phyloP scores from a whole-genome alignment of 1,140 invertebrate genomes.

The Calliphora vicina region DNA sequence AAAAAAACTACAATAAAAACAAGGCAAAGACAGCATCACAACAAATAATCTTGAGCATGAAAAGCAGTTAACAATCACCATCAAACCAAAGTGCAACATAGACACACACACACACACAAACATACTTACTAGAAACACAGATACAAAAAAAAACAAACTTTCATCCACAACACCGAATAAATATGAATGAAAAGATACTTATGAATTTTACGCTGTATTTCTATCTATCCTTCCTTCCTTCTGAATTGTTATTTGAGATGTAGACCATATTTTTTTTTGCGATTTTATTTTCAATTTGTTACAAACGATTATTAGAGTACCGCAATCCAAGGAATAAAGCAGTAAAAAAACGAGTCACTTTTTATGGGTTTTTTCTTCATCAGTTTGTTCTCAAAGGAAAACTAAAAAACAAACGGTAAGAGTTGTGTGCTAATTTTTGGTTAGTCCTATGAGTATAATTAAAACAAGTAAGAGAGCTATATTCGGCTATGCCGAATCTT shows the following conservation, averaged over 20 bases:
- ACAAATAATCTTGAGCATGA: conserved; percentile 19
- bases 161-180: not conserved
- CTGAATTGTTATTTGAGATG: not conserved
- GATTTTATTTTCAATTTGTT: conserved; percentile 29
- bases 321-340: not conserved
- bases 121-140: not conserved
- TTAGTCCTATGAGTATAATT: not conserved
- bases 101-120: not conserved
- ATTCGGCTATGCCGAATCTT: too few species aligned
- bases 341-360: not conserved
- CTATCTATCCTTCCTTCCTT: not conserved
- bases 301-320: conserved; percentile 21
- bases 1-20: too few species aligned
- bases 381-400: too few species aligned
- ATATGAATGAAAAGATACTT: not conserved
- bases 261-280: not conserved
- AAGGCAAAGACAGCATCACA: not conserved
- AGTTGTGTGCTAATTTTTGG: not conserved
- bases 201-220: not conserved
- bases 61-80: conserved; percentile 31
- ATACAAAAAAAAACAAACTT: not conserved
- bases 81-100: not conserved
- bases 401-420: not conserved
- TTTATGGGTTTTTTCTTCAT: too few species aligned
- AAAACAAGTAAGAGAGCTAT: too few species aligned